These are phyloP conservation scores for Drosophila maculinotata DNA, from an alignment of 2,888 invertebrate genomes.

Conservation along the genomic window DNA sequence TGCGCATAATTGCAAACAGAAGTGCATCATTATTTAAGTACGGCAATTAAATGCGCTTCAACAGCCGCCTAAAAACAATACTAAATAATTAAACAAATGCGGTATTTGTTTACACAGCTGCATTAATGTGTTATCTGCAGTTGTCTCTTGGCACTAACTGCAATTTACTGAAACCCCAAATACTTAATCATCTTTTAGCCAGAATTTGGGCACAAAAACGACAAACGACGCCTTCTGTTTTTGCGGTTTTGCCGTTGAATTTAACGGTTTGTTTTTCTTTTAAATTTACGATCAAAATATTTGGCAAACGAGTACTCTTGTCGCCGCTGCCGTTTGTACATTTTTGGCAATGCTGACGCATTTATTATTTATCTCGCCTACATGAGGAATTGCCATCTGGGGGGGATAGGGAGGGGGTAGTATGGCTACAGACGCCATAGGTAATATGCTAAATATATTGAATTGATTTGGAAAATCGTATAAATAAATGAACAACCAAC, in stretches of 20 bases:
- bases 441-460: slow-evolving; percentile 18
- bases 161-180: no score
- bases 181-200: slow-evolving; percentile 14
- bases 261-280: slow-evolving; percentile 38
- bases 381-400: slow-evolving; percentile 9
- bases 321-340: slow-evolving; percentile 20
- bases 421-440: not conserved
- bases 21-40: slow-evolving; percentile 34
- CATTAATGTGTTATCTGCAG: slow-evolving; percentile 9
- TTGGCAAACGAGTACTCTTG: slow-evolving; percentile 38
- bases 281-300: slow-evolving; percentile 43
- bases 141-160: not conserved
- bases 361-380: slow-evolving; percentile 54
- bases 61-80: slow-evolving; percentile 6
- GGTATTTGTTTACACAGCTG: not conserved
- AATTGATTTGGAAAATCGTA: slow-evolving; percentile 13
- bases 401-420: not conserved
- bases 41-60: slow-evolving; percentile 26
- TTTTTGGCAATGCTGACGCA: slow-evolving; percentile 59
- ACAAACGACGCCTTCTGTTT: slow-evolving; percentile 7
- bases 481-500: not conserved
- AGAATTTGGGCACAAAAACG: slow-evolving; percentile 1
- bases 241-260: slow-evolving; percentile 33
- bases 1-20: slow-evolving; percentile 7
- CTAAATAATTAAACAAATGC: not conserved